Conservation (phyloP, 2,113 vertebrate species). For the Cettia cetti region DNA sequence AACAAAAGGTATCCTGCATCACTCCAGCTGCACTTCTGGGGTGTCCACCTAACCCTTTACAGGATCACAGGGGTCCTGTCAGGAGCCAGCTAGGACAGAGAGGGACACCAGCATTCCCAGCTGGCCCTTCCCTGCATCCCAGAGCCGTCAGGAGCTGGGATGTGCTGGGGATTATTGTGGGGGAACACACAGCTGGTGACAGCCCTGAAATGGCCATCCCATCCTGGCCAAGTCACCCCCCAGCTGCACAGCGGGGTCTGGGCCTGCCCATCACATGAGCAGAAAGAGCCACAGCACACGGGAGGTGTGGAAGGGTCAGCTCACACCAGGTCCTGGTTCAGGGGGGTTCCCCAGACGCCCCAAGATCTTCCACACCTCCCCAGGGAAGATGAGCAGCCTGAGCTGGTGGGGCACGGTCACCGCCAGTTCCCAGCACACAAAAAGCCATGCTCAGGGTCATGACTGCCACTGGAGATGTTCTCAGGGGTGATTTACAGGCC, state of each 20-base stretch:
- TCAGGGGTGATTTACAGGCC: neutral
- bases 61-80: neutral
- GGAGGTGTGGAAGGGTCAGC: neutral
- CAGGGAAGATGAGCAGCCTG: neutral
- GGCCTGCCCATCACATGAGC: fast-evolving
- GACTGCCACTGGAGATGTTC: neutral
- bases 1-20: neutral
- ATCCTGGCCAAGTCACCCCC: neutral
- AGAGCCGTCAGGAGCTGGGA: neutral
- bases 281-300: neutral
- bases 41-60: neutral
- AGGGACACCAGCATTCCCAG: neutral
- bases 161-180: neutral
- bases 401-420: fast-evolving
- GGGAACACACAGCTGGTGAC: neutral
- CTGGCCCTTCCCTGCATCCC: neutral
- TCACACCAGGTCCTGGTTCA: neutral
- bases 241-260: neutral
- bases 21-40: neutral
- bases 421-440: neutral
- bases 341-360: neutral
- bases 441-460: neutral
- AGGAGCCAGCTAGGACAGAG: neutral
- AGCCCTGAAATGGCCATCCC: neutral
- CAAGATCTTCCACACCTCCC: neutral